phyloP scores from a whole-genome alignment of 2,888 invertebrate genomes.

The Cryptocephalus primarius region DNA sequence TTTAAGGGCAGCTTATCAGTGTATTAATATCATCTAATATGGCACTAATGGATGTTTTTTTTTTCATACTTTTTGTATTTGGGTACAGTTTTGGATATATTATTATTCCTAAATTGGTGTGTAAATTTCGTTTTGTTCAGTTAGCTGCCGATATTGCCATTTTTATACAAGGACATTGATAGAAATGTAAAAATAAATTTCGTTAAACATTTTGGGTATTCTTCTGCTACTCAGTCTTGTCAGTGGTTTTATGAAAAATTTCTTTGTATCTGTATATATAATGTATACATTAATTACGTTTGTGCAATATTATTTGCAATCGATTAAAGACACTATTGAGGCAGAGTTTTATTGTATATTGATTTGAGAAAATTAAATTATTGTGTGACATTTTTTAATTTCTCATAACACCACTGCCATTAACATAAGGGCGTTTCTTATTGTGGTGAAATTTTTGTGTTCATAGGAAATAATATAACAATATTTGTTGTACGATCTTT shows the following conservation, averaged over 20 bases:
- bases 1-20: constrained; percentile 15
- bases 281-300: too few species aligned
- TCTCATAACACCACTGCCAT: too few species aligned
- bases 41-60: constrained; percentile 12
- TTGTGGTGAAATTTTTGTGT: constrained; percentile 12
- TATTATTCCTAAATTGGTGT: constrained; percentile 11
- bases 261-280: too few species aligned
- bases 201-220: constrained; percentile 11
- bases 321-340: too few species aligned
- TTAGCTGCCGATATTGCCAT: constrained; percentile 16
- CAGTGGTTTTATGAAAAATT: not conserved
- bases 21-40: constrained; percentile 10
- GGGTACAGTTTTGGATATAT: constrained; percentile 6
- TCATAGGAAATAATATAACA: constrained; percentile 10
- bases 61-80: constrained; percentile 6
- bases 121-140: constrained; percentile 10
- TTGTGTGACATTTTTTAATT: too few species aligned
- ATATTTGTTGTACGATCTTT: constrained; percentile 1
- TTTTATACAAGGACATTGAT: constrained; percentile 13
- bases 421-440: not conserved
- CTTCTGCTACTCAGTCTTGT: not conserved
- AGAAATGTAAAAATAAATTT: constrained; percentile 15
- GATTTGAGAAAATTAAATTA: too few species aligned
- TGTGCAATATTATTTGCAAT: too few species aligned
- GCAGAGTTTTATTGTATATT: too few species aligned